phyloP scores from a whole-genome alignment of 1,140 invertebrate species.

The Brachionus asplanchnoidis region DNA sequence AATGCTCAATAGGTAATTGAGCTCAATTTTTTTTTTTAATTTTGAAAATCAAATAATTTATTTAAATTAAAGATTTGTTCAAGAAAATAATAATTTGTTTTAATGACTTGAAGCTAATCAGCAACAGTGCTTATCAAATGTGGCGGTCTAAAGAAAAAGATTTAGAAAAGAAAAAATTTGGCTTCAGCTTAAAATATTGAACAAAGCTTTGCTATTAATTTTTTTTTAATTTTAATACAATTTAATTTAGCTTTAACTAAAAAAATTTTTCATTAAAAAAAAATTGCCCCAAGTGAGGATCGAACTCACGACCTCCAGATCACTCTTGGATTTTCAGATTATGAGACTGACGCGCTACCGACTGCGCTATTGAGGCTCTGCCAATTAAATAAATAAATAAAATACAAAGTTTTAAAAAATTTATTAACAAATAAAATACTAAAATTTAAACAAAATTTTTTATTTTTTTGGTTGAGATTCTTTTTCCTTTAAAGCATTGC shows the following conservation, averaged over 20 bases:
- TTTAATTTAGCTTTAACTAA: background rate
- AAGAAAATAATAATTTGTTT: constrained; percentile 5
- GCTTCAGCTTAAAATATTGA: background rate
- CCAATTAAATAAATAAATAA: background rate
- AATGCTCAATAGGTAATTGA: background rate
- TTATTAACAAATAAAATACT: background rate
- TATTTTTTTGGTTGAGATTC: background rate
- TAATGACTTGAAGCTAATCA: constrained; percentile 6
- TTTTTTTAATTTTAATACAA: background rate
- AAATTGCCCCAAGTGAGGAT: constrained; percentile 36
- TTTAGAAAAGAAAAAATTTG: constrained; percentile 21
- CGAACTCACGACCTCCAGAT: constrained; percentile 40
- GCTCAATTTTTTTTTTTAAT: background rate
- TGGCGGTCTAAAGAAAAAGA: background rate
- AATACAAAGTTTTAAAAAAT: background rate
- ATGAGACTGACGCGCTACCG: constrained; percentile 40
- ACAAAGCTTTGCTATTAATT: background rate
- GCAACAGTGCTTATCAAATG: background rate
- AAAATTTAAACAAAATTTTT: background rate
- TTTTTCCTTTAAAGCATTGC: background rate
- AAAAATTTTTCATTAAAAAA: background rate
- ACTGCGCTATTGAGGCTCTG: constrained; percentile 37
- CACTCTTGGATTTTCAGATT: constrained; percentile 4
- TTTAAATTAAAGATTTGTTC: background rate
- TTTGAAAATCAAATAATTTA: background rate